phyloP scores from a whole-genome alignment of 1,140 invertebrate genomes.

The Aleiodes sp. region DNA sequence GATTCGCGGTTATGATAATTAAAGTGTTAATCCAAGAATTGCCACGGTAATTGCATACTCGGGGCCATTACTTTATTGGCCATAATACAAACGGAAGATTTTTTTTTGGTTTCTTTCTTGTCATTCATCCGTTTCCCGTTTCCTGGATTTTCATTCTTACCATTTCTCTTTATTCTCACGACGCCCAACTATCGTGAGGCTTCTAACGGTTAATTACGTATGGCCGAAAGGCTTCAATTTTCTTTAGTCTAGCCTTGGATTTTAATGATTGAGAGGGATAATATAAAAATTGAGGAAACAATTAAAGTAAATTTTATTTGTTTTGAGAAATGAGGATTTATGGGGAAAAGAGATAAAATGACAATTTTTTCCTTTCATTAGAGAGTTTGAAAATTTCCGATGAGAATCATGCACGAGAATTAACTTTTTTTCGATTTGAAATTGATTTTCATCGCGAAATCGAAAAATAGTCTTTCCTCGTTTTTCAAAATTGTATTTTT shows the following conservation, averaged over 20 bases:
- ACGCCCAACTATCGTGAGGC: background rate
- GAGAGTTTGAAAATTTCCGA: too few relatives aligned
- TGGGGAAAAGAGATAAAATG: too few relatives aligned
- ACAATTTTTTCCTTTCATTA: too few relatives aligned
- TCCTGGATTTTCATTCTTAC: slow-evolving; percentile 7
- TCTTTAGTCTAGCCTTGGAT: background rate
- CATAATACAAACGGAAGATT: background rate
- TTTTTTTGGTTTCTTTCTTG: slow-evolving; percentile 8
- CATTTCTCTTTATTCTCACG: background rate
- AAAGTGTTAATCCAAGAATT: slow-evolving; percentile 9
- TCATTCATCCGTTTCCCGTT: slow-evolving; percentile 2
- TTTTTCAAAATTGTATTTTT: too few relatives aligned
- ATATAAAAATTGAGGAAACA: too few relatives aligned
- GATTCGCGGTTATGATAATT: background rate
- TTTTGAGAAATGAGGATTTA: too few relatives aligned
- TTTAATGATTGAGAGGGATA: too few relatives aligned
- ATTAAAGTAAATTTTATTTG: too few relatives aligned
- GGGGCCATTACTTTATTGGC: background rate
- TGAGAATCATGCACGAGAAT: too few relatives aligned
- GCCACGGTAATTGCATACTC: background rate
- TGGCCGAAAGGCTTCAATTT: background rate
- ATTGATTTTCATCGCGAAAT: too few relatives aligned
- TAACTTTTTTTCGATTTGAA: too few relatives aligned
- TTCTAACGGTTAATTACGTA: slow-evolving; percentile 11
- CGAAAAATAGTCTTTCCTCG: too few relatives aligned